Evolutionary conservation across 2,888 invertebrate genomes (phyloP).

Genomic region (Griposia aprilina): DNA sequence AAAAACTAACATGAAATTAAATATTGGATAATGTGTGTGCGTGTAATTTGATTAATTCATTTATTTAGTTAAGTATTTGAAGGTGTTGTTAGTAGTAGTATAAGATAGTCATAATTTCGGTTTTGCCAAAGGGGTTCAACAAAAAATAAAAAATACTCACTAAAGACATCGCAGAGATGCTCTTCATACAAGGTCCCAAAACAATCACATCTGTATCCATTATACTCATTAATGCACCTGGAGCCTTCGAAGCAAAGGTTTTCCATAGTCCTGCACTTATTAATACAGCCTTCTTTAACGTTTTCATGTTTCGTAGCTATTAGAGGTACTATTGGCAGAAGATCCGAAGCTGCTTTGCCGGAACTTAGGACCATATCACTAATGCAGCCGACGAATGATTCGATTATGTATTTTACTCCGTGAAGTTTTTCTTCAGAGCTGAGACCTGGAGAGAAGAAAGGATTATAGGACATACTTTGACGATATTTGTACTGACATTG

Average conservation of each 20-base stretch:
- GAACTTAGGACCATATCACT: constrained; percentile 96
- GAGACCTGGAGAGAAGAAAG: constrained; percentile 89
- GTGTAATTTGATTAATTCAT: neutral
- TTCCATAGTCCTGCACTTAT: constrained; percentile 95
- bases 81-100: neutral
- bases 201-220: constrained; percentile 97
- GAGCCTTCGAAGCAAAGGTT: constrained; percentile 97
- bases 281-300: constrained; percentile 96
- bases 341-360: constrained; percentile 95
- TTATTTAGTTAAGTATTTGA: neutral
- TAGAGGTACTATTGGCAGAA: constrained; percentile 94
- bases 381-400: constrained; percentile 98
- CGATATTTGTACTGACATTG: too few relatives aligned
- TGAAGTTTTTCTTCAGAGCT: constrained; percentile 97
- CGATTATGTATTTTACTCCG: constrained; percentile 97
- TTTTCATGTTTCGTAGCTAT: constrained; percentile 97
- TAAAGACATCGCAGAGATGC: constrained; percentile 97
- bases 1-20: too few relatives aligned
- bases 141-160: constrained; percentile 89
- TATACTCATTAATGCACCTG: constrained; percentile 97
- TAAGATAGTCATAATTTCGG: neutral
- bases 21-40: too few relatives aligned
- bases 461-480: too few relatives aligned
- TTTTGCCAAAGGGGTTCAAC: neutral
- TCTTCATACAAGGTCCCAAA: constrained; percentile 98